phyloP scores from a whole-genome alignment of 2,797 vertebrate species.

The Sarcophilus harrisii region DNA sequence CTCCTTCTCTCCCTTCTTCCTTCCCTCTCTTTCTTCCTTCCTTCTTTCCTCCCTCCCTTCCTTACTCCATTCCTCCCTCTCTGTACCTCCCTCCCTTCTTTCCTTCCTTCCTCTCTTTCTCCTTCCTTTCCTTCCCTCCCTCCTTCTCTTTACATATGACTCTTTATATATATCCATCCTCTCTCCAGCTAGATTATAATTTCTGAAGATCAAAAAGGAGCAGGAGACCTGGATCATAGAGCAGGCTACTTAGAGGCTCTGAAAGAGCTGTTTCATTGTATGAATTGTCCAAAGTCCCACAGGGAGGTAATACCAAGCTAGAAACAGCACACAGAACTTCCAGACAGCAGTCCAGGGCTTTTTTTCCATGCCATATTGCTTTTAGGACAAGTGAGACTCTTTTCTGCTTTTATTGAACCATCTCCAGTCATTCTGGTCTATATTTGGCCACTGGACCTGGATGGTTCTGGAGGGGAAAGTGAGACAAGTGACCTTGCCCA shows the following conservation, averaged over 20 bases:
- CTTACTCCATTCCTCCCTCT: too few relatives aligned
- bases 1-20: not conserved
- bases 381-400: not conserved
- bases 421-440: too few relatives aligned
- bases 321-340: not conserved
- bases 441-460: too few relatives aligned
- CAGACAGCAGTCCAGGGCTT: not conserved
- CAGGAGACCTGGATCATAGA: not conserved
- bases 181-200: not conserved
- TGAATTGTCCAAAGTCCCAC: not conserved
- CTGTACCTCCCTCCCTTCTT: fast-evolving
- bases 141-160: not conserved
- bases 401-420: not conserved
- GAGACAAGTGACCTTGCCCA: too few relatives aligned
- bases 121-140: too few relatives aligned
- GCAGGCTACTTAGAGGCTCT: not conserved
- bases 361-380: not conserved
- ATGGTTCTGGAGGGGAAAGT: too few relatives aligned
- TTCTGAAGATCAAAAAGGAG: not conserved
- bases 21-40: too few relatives aligned
- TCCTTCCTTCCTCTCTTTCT: too few relatives aligned
- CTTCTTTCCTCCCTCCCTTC: too few relatives aligned
- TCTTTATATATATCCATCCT: not conserved
- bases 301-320: not conserved
- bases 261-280: not conserved